Evolutionary conservation across 2,113 vertebrate genomes (phyloP).

Genomic region (human): DNA sequence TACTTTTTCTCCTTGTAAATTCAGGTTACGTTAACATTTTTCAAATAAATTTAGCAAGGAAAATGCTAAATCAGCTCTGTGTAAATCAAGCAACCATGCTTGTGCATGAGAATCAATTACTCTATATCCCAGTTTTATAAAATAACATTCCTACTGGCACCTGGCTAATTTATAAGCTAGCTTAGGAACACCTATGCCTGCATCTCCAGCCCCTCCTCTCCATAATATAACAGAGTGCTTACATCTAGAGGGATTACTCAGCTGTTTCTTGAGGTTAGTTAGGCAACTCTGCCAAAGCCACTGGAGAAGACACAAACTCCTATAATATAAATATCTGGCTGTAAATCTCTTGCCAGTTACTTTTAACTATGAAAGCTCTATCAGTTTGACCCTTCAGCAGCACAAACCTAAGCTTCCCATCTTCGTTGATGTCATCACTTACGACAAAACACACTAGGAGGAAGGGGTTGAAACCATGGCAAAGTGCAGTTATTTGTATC

Average conservation of each 20-base stretch:
- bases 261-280: neutral
- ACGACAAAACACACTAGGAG: neutral
- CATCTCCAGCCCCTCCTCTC: neutral
- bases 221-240: neutral
- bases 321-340: neutral
- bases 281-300: neutral
- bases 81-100: neutral
- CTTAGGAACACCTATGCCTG: neutral
- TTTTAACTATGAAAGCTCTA: neutral
- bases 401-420: neutral
- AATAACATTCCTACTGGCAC: neutral
- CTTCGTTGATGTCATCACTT: neutral
- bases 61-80: slow-evolving; percentile 19
- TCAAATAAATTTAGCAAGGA: slow-evolving; percentile 32
- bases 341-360: neutral
- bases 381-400: neutral
- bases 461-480: neutral
- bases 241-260: neutral
- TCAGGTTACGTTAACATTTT: slow-evolving; percentile 23
- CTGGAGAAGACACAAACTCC: neutral
- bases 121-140: neutral
- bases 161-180: neutral
- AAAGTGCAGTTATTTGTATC: neutral
- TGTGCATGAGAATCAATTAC: neutral
- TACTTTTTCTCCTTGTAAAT: neutral